phyloP scores from a whole-genome alignment of 1,140 invertebrate species.

The Drosophila melanica region DNA sequence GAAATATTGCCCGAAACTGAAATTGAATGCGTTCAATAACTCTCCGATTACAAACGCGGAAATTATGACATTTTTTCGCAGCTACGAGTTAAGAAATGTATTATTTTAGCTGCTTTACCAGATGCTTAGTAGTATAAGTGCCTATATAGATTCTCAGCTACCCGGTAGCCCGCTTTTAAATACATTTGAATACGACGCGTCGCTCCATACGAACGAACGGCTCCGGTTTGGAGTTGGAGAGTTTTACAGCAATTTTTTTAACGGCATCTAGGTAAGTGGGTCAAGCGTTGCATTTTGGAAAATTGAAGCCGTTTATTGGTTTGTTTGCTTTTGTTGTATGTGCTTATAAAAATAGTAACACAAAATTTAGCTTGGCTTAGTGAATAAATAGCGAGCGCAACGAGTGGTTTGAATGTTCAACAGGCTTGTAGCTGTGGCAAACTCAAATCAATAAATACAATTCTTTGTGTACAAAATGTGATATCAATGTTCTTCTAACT shows the following conservation, averaged over 20 bases:
- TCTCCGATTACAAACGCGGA: slow-evolving; percentile 49
- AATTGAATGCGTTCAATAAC: slow-evolving; percentile 23
- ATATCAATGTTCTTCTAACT: slow-evolving; percentile 45
- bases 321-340: slow-evolving; percentile 36
- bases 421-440: slow-evolving; percentile 51
- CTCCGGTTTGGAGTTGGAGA: slow-evolving; percentile 23
- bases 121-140: slow-evolving; percentile 14
- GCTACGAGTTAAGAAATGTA: slow-evolving; percentile 31
- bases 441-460: slow-evolving; percentile 56
- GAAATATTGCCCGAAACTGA: slow-evolving; percentile 10
- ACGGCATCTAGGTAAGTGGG: slow-evolving; percentile 48
- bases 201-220: neutral
- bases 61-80: slow-evolving; percentile 67
- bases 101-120: slow-evolving; percentile 71
- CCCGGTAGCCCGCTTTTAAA: slow-evolving; percentile 34
- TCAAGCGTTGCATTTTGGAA: slow-evolving; percentile 48
- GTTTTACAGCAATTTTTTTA: slow-evolving; percentile 39
- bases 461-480: slow-evolving; percentile 50
- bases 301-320: slow-evolving; percentile 69
- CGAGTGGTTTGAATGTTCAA: slow-evolving; percentile 50
- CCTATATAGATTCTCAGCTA: slow-evolving; percentile 19
- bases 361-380: slow-evolving; percentile 49
- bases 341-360: slow-evolving; percentile 70
- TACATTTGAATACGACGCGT: slow-evolving; percentile 20
- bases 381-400: slow-evolving; percentile 71